A percentile compares a stretch with the other conserved stretches of the same genome.
These are phyloP conservation scores for Dolichopus griseipennis DNA, from an alignment of 2,888 invertebrate species.

Conservation along the genomic window DNA sequence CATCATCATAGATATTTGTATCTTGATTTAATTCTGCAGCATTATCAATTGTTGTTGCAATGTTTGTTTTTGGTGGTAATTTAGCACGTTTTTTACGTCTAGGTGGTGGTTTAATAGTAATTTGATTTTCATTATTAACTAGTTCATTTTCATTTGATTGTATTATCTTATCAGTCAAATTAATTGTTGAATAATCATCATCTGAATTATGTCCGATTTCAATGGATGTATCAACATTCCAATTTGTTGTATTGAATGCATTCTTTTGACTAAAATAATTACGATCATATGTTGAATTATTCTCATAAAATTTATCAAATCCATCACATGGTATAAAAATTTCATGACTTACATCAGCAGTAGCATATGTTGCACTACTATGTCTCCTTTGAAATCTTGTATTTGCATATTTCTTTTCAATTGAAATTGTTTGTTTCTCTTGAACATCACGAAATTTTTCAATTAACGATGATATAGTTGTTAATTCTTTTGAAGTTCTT, in stretches of 20 bases:
- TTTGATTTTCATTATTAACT: background rate
- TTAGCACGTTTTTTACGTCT: background rate
- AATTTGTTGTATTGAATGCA: background rate
- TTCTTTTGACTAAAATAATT: background rate
- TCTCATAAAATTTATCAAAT: slow-evolving; percentile 10
- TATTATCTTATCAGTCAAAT: background rate
- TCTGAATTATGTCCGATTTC: background rate
- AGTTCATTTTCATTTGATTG: background rate
- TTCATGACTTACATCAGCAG: slow-evolving; percentile 20
- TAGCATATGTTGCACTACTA: slow-evolving; percentile 4
- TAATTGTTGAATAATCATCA: background rate
- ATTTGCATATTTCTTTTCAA: background rate
- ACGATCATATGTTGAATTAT: background rate
- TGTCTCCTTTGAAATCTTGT: background rate
- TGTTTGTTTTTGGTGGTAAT: background rate
- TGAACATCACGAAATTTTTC: slow-evolving; percentile 8
- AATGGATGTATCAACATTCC: background rate
- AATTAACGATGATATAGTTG: background rate
- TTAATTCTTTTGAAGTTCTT: background rate
- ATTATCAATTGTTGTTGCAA: background rate
- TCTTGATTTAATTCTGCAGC: background rate
- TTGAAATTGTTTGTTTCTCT: background rate
- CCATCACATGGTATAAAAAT: slow-evolving; percentile 20
- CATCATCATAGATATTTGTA: background rate
- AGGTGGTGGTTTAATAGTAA: background rate